A percentile compares a stretch with the other conserved stretches of the same genome.
phyloP scores from a whole-genome alignment of 2,113 vertebrate genomes.

The Mixornis gularis region DNA sequence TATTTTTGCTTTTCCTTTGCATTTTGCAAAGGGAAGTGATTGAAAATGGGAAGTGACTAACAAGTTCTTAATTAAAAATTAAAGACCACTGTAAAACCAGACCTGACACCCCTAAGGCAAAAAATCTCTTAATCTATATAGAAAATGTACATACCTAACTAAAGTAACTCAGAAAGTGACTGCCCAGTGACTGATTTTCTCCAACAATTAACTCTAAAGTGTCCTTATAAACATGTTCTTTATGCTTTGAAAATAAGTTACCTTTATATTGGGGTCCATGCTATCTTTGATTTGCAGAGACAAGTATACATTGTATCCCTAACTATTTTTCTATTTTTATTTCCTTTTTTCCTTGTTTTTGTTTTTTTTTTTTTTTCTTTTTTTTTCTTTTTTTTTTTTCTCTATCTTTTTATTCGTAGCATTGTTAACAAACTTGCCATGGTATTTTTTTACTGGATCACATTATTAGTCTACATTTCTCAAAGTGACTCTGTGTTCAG shows the following conservation, averaged over 20 bases:
- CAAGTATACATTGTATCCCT: not conserved
- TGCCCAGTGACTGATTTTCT: not conserved
- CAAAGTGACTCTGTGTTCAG: not conserved
- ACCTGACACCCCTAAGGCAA: not conserved
- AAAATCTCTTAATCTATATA: fast-evolving
- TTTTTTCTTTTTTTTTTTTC: not conserved
- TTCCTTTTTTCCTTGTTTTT: not conserved
- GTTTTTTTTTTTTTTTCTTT: not conserved
- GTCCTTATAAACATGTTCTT: not conserved
- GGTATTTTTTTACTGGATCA: not conserved
- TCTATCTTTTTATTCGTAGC: too few relatives aligned
- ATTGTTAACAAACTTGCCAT: not conserved
- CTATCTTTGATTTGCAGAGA: not conserved
- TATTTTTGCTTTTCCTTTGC: not conserved
- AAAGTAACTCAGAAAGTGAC: not conserved
- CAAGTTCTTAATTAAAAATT: not conserved
- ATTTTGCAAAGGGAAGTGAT: not conserved
- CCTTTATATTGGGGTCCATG: not conserved
- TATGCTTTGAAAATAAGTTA: not conserved
- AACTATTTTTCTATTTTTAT: not conserved
- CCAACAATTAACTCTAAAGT: not conserved
- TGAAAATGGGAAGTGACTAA: not conserved
- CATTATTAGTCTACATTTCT: not conserved
- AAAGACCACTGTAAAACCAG: not conserved
- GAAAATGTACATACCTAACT: not conserved